phyloP scores from a whole-genome alignment of 2,888 invertebrate species.

The Entomobrya multifasciata region DNA sequence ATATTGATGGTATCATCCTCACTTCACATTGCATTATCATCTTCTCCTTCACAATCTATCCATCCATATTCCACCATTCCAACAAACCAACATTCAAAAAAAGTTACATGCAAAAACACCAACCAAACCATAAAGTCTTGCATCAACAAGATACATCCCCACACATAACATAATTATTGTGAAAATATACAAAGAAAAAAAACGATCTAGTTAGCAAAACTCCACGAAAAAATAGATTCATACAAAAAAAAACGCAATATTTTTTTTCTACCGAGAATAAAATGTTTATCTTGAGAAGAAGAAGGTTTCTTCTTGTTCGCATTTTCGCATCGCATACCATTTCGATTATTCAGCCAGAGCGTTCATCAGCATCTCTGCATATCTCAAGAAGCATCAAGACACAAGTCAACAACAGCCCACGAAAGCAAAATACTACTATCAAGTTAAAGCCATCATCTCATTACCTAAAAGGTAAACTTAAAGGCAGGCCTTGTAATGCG shows the following conservation, averaged over 20 bases:
- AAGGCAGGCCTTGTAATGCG: constrained; percentile 11
- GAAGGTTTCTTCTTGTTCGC: too few relatives aligned
- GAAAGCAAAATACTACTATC: constrained; percentile 25
- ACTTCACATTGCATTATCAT: neutral
- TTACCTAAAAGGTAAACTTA: constrained; percentile 57
- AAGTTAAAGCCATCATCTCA: constrained; percentile 50
- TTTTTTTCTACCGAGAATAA: constrained; percentile 47
- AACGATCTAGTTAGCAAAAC: constrained; percentile 42
- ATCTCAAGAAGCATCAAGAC: neutral
- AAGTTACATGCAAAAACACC: neutral
- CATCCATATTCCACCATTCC: neutral
- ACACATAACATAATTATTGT: constrained; percentile 37
- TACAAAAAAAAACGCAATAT: constrained; percentile 29
- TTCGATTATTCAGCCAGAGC: constrained; percentile 62
- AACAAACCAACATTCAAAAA: neutral
- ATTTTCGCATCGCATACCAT: constrained; percentile 64
- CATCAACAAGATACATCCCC: neutral
- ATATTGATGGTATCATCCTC: constrained; percentile 34
- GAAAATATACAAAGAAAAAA: constrained; percentile 52
- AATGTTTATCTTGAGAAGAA: constrained; percentile 38
- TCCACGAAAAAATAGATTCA: constrained; percentile 28
- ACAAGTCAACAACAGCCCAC: constrained; percentile 58
- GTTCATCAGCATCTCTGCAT: neutral
- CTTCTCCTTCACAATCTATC: neutral
- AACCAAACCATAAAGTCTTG: neutral